Conservation (phyloP, 2,888 invertebrate genomes). For the Scelioninae gen. 2 region DNA sequence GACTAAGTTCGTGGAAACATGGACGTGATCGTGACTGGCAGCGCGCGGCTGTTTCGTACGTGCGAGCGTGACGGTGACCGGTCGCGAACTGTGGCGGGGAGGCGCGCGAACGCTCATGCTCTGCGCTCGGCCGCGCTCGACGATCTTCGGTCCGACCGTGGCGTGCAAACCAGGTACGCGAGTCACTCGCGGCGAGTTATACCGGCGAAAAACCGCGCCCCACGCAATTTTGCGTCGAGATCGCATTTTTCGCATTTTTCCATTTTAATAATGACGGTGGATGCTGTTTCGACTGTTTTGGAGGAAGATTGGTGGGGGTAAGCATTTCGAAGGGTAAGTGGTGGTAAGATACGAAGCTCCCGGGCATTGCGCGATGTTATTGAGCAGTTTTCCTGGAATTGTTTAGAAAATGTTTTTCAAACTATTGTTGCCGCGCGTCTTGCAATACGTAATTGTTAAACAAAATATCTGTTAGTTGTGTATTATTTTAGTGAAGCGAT, state of each 20-base stretch:
- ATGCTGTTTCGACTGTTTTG: neutral
- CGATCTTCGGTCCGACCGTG: constrained; percentile 55
- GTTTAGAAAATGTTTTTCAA: no score
- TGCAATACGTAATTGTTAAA: no score
- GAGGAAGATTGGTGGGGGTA: no score
- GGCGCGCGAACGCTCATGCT: constrained; percentile 66
- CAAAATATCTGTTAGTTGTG: no score
- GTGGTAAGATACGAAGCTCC: no score
- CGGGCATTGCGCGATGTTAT: no score
- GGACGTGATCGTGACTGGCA: constrained; percentile 35
- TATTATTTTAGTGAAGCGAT: no score
- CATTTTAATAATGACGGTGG: constrained; percentile 6
- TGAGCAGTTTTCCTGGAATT: no score
- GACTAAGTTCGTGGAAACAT: constrained; percentile 39
- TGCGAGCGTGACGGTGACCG: constrained; percentile 72
- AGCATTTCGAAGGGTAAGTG: no score
- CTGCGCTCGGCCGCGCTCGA: constrained; percentile 65
- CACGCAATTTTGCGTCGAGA: constrained; percentile 18
- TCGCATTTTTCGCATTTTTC: constrained; percentile 27
- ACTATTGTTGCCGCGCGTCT: no score
- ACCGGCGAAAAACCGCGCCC: constrained; percentile 51
- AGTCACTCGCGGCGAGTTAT: no score
- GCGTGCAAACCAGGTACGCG: constrained; percentile 47
- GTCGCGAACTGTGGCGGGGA: constrained; percentile 73
- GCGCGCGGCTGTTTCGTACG: constrained; percentile 57